Evolutionary conservation across 2,888 invertebrate genomes (phyloP), one percentile per base, ranked within the genome.

Genomic region (Drosophila ezoana): DNA sequence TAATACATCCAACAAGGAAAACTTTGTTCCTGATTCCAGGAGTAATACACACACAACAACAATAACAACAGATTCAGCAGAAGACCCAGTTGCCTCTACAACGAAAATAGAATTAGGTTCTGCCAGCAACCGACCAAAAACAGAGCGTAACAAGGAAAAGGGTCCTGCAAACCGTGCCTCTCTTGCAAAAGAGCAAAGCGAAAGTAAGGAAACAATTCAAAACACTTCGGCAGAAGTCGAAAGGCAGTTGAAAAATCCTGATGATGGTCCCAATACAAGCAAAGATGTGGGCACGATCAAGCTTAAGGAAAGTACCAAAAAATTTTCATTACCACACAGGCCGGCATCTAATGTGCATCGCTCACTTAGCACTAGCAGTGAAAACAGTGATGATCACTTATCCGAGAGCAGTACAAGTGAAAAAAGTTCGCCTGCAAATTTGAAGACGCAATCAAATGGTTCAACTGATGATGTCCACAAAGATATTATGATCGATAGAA

Each of bases 101-200:
- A 51, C 70, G 23, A 76, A 77, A 63, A n/a, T 79, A 58, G 77
- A 81, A 45, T 40, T 78, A 89, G 93, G 91, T 87, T 93, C 18
- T 41, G 92, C 72, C 92, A 93, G 91, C 93, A 71, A 52, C 23
- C 61, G 69, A 44, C 18, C 54, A 10, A 73, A 65, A 52, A 48
- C 61, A 0, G 86, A 81, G 11, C 73, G 71, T 1, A 79, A 61
- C 14, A 91, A 72, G 93, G 94, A 92, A 92, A 93, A 71, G 94
- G 93, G 89, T 91, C 93, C 75, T 93, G 93, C 81, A 41, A 78
- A 77, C 53, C 75, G 71, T 23, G 53, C 69, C 49, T 40, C 74
- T 56, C 43, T 33, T 43, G 44, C 48, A 68, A 86, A 78, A 44
- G 44, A 65, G 33, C 52, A 65, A 49, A 44, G 49, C 13, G 73